These are phyloP conservation scores for Hofmannophila pseudospretella DNA, from an alignment of 2,888 invertebrate species.

Conservation along the genomic window DNA sequence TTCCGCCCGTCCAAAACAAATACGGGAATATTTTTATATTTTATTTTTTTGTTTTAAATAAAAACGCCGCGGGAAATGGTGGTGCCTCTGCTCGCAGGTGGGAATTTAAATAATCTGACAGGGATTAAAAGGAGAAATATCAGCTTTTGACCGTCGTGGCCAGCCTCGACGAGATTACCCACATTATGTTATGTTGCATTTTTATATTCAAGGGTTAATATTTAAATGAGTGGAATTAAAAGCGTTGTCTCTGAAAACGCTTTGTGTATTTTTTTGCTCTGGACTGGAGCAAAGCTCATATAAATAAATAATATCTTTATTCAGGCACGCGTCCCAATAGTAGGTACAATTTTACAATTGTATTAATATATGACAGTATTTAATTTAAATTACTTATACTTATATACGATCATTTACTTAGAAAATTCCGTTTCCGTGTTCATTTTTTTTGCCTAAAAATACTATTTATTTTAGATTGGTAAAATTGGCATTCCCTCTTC, in stretches of 20 bases:
- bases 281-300: too few relatives aligned
- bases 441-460: too few relatives aligned
- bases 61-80: conserved; percentile 47
- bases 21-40: conserved; percentile 74
- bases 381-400: too few relatives aligned
- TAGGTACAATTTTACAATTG: too few relatives aligned
- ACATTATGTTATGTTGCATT: conserved; percentile 57
- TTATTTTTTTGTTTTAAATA: conserved; percentile 73
- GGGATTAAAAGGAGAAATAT: conserved; percentile 77
- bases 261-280: not conserved
- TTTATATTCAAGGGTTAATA: conserved; percentile 49
- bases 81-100: conserved; percentile 65
- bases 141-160: conserved; percentile 72
- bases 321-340: too few relatives aligned
- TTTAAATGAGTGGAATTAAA: conserved; percentile 47
- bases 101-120: conserved; percentile 79
- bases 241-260: conserved; percentile 5
- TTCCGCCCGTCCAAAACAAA: conserved; percentile 74
- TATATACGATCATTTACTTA: too few relatives aligned
- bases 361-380: too few relatives aligned
- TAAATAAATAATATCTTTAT: too few relatives aligned
- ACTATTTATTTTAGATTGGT: too few relatives aligned
- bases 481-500: too few relatives aligned
- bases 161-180: conserved; percentile 50
- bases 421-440: too few relatives aligned